These are phyloP conservation scores for Lutraria lutraria DNA, from an alignment of 2,888 invertebrate genomes.

Conservation along the genomic window DNA sequence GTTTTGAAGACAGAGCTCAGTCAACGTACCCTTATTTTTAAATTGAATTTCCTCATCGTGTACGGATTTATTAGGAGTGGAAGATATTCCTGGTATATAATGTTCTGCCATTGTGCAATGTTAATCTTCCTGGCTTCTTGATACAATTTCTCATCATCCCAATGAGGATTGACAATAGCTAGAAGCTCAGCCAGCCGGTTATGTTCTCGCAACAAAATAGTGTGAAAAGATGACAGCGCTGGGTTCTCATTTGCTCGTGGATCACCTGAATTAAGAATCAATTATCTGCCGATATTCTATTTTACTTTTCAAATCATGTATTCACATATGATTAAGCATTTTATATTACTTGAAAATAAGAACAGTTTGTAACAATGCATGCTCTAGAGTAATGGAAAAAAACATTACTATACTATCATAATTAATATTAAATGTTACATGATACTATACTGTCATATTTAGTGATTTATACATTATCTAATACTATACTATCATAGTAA, in stretches of 20 bases:
- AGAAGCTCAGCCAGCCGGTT: slow-evolving; percentile 63
- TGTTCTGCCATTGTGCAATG: slow-evolving; percentile 79
- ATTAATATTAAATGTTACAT: not conserved
- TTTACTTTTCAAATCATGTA: not conserved
- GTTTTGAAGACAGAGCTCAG: too few relatives aligned
- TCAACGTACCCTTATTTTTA: slow-evolving; percentile 13
- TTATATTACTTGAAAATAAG: not conserved
- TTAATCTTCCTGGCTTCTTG: slow-evolving; percentile 91
- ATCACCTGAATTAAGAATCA: slow-evolving; percentile 62
- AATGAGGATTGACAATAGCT: slow-evolving; percentile 51
- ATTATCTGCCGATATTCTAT: not conserved
- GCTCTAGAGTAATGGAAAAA: not conserved
- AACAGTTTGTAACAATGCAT: not conserved
- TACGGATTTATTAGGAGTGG: slow-evolving; percentile 59
- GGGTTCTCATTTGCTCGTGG: slow-evolving; percentile 72
- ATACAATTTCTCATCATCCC: slow-evolving; percentile 68
- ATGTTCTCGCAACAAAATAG: slow-evolving; percentile 67
- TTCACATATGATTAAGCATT: not conserved
- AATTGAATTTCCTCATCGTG: slow-evolving; percentile 14
- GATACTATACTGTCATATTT: too few relatives aligned
- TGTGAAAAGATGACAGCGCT: slow-evolving; percentile 65
- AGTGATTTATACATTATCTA: too few relatives aligned
- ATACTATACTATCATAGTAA: too few relatives aligned
- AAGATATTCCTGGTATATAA: slow-evolving; percentile 81
- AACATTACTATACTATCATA: not conserved